Base-by-base conservation (phyloP, 2,888 invertebrate species). In the Trachelus stipa region DNA sequence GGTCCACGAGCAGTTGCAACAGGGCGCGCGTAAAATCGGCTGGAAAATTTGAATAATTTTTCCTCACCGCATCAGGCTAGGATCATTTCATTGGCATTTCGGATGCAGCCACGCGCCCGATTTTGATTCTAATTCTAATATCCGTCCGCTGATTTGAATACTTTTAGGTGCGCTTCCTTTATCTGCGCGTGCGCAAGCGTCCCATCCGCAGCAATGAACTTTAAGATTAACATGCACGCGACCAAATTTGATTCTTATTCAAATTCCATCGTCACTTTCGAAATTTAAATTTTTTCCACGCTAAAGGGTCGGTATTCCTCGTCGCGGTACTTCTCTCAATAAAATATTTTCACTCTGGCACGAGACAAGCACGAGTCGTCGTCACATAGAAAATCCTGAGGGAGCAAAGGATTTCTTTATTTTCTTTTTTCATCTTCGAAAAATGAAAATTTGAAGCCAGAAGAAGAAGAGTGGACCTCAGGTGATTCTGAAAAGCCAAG, bases 51-150 rank as follows among this genome's bases (percentile, higher is more conserved):
- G 83, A 88, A 88, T 88, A 87, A 80, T 83, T 83, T 81, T 69
- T 69, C 81, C 79, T 74, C 80, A 71, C 77, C 68, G 31, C 30
- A 69, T 33, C 31, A 11, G 31, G 30, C 33, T 1, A 11, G 33
- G 31, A 30, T 30, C 69, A 1, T 33, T 33, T 30, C 69, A 33
- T 69, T 33, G 69, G 69, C 11, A 69, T 69, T 33, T 30, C 33
- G 69, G 69, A 69, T 69, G 69, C 31, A 69, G 30, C 31, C 69
- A 69, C 89, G 88, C 87, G 88, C 86, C 83, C 87, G 82, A 84
- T 83, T 83, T 79, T 83, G 85, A 90, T 90, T 89, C 88, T 88
- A 88, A 90, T 90, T 90, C 88, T 89, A 88, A 88, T 89, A 84
- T 84, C 79, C 78, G 75, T 82, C 79, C 77, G 77, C 74, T 68